Conservation (phyloP, 2,113 vertebrate species). For the Uria aalge region DNA sequence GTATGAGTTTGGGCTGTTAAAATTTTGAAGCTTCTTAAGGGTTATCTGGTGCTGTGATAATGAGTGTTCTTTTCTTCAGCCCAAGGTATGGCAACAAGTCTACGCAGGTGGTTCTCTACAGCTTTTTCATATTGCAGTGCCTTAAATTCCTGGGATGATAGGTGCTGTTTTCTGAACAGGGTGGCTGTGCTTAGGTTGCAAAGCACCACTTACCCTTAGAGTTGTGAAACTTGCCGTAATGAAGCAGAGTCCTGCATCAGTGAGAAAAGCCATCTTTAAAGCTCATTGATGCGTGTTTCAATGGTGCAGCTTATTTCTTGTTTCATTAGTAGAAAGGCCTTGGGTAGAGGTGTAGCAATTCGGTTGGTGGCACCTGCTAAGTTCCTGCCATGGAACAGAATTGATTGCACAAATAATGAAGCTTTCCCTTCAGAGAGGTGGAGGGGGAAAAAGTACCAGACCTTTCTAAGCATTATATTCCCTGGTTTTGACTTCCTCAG, state of each 20-base stretch:
- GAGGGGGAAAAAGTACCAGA: neutral
- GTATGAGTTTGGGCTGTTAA: neutral
- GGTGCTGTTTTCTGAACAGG: neutral
- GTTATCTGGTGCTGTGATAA: neutral
- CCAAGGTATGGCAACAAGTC: neutral
- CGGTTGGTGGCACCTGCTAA: neutral
- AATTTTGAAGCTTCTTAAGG: neutral
- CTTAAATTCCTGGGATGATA: neutral
- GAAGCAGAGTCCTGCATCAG: neutral
- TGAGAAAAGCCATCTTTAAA: neutral
- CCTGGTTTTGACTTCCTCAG: neutral
- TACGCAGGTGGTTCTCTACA: neutral
- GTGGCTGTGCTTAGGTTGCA: neutral
- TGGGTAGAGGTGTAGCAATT: neutral
- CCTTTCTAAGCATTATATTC: neutral
- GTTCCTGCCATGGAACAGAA: neutral
- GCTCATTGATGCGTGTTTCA: accelerated
- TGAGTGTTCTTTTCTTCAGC: neutral
- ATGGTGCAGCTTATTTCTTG: neutral
- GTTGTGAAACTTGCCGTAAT: neutral
- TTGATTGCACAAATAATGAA: neutral
- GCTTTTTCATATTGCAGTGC: neutral
- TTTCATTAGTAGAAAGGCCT: neutral
- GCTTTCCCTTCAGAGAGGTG: neutral
- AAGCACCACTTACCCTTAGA: neutral